A percentile compares a stretch with the other conserved stretches of the same genome.
Conservation (phyloP, 2,797 vertebrate genomes). For the Anabacerthia variegaticeps region DNA sequence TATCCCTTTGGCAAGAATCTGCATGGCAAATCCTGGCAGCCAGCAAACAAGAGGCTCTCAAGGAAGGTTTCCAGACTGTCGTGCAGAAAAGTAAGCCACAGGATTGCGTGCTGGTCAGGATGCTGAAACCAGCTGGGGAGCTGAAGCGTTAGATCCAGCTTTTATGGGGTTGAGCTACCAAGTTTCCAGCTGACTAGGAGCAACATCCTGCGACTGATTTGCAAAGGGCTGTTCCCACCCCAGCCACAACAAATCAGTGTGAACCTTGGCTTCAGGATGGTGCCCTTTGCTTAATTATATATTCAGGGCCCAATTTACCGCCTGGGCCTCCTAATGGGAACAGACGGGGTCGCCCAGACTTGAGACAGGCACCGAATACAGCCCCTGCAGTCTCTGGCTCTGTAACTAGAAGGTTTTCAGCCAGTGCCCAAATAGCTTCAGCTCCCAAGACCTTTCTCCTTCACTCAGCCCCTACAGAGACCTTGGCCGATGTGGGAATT, state of each 20-base stretch:
- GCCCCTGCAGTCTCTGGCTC: constrained; percentile 20
- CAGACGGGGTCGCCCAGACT: constrained; percentile 53
- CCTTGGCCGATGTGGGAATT: background rate
- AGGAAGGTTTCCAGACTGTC: constrained; percentile 70
- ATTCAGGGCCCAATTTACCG: constrained; percentile 65
- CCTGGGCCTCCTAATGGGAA: constrained; percentile 62
- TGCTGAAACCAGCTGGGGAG: constrained; percentile 66
- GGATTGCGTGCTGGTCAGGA: constrained; percentile 67
- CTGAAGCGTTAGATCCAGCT: constrained; percentile 63
- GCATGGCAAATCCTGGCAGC: constrained; percentile 73
- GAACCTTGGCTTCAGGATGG: constrained; percentile 68
- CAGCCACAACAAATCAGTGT: constrained; percentile 67
- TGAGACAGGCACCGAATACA: constrained; percentile 10
- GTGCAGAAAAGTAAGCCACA: constrained; percentile 63
- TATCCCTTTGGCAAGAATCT: constrained; percentile 70
- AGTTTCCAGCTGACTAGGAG: constrained; percentile 67
- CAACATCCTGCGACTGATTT: constrained; percentile 64
- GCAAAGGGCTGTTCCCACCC: constrained; percentile 65
- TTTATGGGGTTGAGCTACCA: constrained; percentile 48
- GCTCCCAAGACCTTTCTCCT: constrained; percentile 13
- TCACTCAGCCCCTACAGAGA: background rate
- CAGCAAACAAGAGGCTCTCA: constrained; percentile 67
- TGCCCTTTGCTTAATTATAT: constrained; percentile 71
- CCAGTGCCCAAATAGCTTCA: background rate
- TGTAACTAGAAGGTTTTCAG: constrained; percentile 12